Percentiles rank a stretch among this genome's conserved stretches.
These are phyloP conservation scores for Globodera rostochiensis DNA, from an alignment of 1,140 invertebrate species.

Conservation along the genomic window DNA sequence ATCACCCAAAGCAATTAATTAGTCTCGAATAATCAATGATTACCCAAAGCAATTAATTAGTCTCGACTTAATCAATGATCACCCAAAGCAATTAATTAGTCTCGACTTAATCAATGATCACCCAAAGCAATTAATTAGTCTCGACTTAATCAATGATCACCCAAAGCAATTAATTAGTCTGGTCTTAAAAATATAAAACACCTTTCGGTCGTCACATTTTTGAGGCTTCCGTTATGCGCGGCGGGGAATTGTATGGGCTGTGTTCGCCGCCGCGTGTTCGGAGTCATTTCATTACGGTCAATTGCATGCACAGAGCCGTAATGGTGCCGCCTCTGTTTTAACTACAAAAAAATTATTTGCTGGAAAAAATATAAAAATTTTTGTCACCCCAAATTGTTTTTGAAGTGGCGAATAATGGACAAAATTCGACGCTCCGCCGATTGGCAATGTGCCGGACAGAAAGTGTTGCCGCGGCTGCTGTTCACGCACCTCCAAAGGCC, in stretches of 20 bases:
- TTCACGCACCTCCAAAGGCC: neutral
- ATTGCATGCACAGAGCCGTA: neutral
- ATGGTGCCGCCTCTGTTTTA: neutral
- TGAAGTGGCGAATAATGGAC: neutral
- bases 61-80: too few relatives aligned
- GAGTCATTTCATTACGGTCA: neutral
- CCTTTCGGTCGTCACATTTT: neutral
- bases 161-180: too few relatives aligned
- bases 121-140: too few relatives aligned
- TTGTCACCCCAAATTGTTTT: neutral
- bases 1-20: too few relatives aligned
- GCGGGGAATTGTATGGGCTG: constrained; percentile 9
- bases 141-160: too few relatives aligned
- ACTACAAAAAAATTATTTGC: neutral
- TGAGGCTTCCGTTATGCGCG: neutral
- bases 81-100: too few relatives aligned
- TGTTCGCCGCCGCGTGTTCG: constrained; percentile 14
- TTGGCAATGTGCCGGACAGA: neutral
- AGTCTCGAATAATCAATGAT: too few relatives aligned
- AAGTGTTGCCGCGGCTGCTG: neutral
- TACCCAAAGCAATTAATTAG: too few relatives aligned
- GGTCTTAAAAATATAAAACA: neutral
- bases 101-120: too few relatives aligned
- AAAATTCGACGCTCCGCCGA: neutral
- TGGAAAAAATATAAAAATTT: neutral